Evolutionary conservation across 2,113 vertebrate genomes (phyloP).

Genomic region (Osmerus mordax): DNA sequence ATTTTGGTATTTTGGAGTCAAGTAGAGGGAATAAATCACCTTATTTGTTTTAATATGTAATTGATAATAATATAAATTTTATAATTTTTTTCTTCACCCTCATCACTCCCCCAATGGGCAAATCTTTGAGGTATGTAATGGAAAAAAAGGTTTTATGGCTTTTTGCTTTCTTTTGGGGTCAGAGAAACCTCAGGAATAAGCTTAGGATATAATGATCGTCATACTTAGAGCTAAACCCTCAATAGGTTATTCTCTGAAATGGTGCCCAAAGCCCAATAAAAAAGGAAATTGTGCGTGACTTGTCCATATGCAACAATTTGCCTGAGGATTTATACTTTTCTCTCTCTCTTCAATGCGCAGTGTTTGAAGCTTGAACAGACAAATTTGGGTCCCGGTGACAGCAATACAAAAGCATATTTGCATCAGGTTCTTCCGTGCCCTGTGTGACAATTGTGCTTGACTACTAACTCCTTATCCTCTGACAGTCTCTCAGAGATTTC

Average conservation of each 20-base stretch:
- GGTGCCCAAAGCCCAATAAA: conserved; percentile 39
- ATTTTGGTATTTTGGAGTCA: conserved; percentile 37
- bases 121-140: conserved; percentile 58
- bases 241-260: conserved; percentile 56
- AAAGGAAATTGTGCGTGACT: conserved; percentile 49
- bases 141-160: conserved; percentile 70
- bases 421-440: conserved; percentile 18
- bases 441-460: conserved; percentile 18
- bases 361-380: conserved; percentile 50
- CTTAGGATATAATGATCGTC: conserved; percentile 63
- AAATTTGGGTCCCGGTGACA: conserved; percentile 44
- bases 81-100: conserved; percentile 41
- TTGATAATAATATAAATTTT: conserved; percentile 55
- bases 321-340: conserved; percentile 60
- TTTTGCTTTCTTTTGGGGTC: conserved; percentile 56
- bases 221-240: conserved; percentile 47
- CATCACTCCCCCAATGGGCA: conserved; percentile 46
- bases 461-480: conserved; percentile 19
- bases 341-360: conserved; percentile 34
- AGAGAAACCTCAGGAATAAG: conserved; percentile 65
- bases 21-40: conserved; percentile 44
- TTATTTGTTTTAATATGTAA: conserved; percentile 64
- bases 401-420: conserved; percentile 41
- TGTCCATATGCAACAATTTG: conserved; percentile 51
- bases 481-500: background rate